phyloP scores from a whole-genome alignment of 1,140 invertebrate species.

The Pachypeltis micranthus region DNA sequence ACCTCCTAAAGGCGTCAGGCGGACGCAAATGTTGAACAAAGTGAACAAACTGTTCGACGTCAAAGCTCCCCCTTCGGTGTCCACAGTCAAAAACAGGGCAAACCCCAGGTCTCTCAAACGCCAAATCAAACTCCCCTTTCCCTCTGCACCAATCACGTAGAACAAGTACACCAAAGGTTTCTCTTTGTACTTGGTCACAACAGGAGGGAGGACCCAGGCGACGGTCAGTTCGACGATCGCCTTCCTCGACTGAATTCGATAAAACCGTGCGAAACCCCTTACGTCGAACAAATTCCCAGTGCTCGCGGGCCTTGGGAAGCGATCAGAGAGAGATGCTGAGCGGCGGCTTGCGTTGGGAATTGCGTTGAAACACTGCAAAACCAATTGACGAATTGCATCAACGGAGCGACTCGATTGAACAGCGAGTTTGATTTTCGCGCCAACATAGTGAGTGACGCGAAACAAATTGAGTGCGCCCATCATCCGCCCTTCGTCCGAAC shows the following conservation, averaged over 20 bases:
- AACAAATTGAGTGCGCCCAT: slow-evolving; percentile 62
- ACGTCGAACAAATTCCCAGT: slow-evolving; percentile 39
- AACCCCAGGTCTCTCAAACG: slow-evolving; percentile 72
- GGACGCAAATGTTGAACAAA: slow-evolving; percentile 60
- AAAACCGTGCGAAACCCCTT: slow-evolving; percentile 51
- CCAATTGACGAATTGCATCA: slow-evolving; percentile 56
- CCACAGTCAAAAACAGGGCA: slow-evolving; percentile 63
- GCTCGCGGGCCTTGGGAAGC: slow-evolving; percentile 23
- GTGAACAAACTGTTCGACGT: slow-evolving; percentile 35
- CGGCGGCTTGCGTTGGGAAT: slow-evolving; percentile 59
- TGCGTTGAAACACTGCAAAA: slow-evolving; percentile 45
- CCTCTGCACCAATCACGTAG: slow-evolving; percentile 77
- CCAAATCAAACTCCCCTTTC: slow-evolving; percentile 71
- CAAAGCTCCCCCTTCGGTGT: slow-evolving; percentile 60
- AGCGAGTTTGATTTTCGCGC: slow-evolving; percentile 76
- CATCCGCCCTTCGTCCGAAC: slow-evolving; percentile 49
- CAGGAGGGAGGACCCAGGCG: slow-evolving; percentile 66
- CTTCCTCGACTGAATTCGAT: slow-evolving; percentile 67
- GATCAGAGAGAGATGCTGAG: slow-evolving; percentile 63
- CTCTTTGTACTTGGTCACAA: slow-evolving; percentile 55
- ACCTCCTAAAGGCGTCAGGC: slow-evolving; percentile 67
- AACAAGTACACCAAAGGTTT: slow-evolving; percentile 70
- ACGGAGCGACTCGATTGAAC: slow-evolving; percentile 68
- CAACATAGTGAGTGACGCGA: slow-evolving; percentile 69
- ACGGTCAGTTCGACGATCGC: slow-evolving; percentile 59